A percentile compares a stretch with the other conserved stretches of the same genome.
These are phyloP conservation scores for Pachydiplax longipennis DNA, from an alignment of 2,888 invertebrate species.

Conservation along the genomic window DNA sequence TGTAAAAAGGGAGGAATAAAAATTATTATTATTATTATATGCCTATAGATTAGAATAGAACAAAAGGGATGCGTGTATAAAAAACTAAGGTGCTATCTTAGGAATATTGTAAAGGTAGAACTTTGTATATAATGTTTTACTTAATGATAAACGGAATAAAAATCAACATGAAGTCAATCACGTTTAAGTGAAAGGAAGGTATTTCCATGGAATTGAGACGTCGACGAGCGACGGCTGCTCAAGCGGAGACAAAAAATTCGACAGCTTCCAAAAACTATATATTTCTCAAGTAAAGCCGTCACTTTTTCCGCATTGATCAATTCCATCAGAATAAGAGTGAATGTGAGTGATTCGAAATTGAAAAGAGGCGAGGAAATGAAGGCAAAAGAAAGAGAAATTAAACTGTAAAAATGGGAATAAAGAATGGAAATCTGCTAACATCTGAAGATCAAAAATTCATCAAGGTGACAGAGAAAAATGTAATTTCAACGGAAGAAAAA, in stretches of 20 bases:
- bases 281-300: neutral
- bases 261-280: neutral
- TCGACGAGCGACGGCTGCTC: too few species aligned
- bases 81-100: too few species aligned
- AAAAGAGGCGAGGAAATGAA: neutral
- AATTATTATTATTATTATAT: too few species aligned
- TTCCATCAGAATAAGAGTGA: neutral
- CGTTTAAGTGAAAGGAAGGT: too few species aligned
- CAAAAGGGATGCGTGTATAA: too few species aligned
- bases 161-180: too few species aligned
- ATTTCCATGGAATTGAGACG: too few species aligned
- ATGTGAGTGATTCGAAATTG: conserved; percentile 30
- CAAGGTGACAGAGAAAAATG: neutral
- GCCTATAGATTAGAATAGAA: too few species aligned
- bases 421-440: neutral
- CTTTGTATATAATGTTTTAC: too few species aligned
- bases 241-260: neutral
- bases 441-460: neutral
- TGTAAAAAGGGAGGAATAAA: too few species aligned
- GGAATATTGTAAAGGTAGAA: too few species aligned
- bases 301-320: conserved; percentile 23
- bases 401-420: neutral
- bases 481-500: neutral
- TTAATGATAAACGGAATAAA: too few species aligned
- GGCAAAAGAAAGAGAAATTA: neutral